Evolutionary conservation across 2,113 vertebrate genomes (phyloP).

Genomic region (Merops nubicus): DNA sequence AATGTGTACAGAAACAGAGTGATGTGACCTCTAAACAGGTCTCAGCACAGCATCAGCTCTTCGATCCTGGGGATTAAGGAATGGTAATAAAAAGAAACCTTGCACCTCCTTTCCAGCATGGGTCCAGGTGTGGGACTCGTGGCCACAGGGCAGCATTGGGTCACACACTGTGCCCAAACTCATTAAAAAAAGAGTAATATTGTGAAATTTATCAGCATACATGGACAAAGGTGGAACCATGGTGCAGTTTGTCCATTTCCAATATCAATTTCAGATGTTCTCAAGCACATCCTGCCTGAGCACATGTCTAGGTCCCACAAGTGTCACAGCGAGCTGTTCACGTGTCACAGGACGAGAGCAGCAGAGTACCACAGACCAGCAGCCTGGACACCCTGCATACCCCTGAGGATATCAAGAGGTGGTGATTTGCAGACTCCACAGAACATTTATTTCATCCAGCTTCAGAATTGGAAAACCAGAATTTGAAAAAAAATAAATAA

Average conservation of each 20-base stretch:
- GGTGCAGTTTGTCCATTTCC: neutral
- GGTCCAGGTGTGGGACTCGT: neutral
- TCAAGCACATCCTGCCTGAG: neutral
- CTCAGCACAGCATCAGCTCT: neutral
- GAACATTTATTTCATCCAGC: neutral
- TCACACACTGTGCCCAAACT: neutral
- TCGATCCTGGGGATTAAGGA: neutral
- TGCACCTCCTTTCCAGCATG: neutral
- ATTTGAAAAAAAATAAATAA: neutral
- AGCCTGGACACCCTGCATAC: neutral
- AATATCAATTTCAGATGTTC: neutral
- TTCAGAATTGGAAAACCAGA: neutral
- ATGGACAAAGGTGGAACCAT: neutral
- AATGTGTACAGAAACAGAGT: neutral
- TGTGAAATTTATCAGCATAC: neutral
- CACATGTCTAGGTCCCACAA: accelerated
- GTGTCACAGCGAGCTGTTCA: neutral
- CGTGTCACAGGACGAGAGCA: neutral
- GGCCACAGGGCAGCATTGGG: neutral
- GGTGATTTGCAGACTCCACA: neutral
- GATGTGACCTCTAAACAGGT: neutral
- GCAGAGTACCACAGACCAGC: neutral
- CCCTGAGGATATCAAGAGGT: neutral
- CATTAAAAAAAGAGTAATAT: neutral
- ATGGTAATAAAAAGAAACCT: neutral